Evolutionary conservation across 2,797 vertebrate species (phyloP).

Genomic region (Varecia variegata): DNA sequence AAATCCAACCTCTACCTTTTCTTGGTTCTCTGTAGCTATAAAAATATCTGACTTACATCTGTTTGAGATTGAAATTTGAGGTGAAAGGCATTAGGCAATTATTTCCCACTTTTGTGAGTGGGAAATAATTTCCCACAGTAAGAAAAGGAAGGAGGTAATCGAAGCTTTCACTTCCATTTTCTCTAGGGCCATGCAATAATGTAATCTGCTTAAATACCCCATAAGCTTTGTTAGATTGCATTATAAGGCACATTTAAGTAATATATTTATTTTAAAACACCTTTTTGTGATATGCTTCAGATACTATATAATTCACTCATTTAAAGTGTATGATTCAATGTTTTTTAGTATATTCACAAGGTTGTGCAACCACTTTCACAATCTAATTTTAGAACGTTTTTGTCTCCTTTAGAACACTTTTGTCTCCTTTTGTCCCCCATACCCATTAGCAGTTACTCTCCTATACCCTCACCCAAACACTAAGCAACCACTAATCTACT

Average conservation of each 20-base stretch:
- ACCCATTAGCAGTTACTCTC: background rate
- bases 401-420: background rate
- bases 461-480: background rate
- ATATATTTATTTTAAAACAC: background rate
- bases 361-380: background rate
- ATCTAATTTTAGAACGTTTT: conserved; percentile 38
- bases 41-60: conserved; percentile 28
- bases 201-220: background rate
- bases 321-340: background rate
- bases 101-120: background rate
- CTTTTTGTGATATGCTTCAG: background rate
- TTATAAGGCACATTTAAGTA: background rate
- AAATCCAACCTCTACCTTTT: conserved; percentile 8
- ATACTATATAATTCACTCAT: background rate
- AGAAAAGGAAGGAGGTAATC: conserved; percentile 41
- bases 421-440: background rate
- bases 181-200: background rate
- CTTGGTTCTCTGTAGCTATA: background rate
- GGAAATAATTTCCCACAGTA: background rate
- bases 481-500: background rate
- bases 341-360: conserved; percentile 14
- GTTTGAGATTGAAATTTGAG: conserved; percentile 19
- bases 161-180: conserved; percentile 31
- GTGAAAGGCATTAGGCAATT: background rate
- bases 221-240: background rate